Base-by-base conservation (phyloP, 92 coral and sea anemone genomes). In the Chrysogorgia sp. region DNA sequence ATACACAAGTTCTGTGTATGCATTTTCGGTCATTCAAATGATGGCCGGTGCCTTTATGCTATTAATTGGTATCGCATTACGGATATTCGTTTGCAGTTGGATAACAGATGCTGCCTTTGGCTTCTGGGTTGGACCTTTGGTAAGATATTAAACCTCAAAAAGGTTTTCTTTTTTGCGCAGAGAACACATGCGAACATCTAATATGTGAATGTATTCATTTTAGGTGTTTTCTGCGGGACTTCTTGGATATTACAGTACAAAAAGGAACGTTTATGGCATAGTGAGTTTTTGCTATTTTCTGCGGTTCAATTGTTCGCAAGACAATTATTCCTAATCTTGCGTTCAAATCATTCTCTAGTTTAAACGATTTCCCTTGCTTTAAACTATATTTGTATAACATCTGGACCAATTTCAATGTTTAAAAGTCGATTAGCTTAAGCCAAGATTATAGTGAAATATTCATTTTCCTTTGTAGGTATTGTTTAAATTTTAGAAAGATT, bases 51-150 rank as follows among this genome's bases (percentile, higher is more conserved):
- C 28, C 17, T 48, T 48, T 13, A 69, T 69, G 76, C 13, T 69
- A 3, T 6, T n/a, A 1, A 22, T 69, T 12, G 76, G 76, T 0
- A 45, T 69, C 7, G 76, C 76, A 17, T 30, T 47, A 1, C 76
- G 76, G 22, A 22, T 69, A n/a, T 40, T 49, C 10, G 76, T 69
- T 0, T 69, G 76, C 41, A 69, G 76, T 30, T 69, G 76, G 76
- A 28, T 69, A 0, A 69, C 76, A 2, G 76, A 69, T 28, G 61
- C 45, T 1, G 9, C 76, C 23, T 69, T 69, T 48, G 76, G 76
- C 33, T 69, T 69, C 41, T 69, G 76, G 76, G 25, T 69, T 30
- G 76, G 76, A 69, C 8, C n/a, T 69, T 47, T 45, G 76, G 76
- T 69, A 65, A 34, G 28, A 1, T 63, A 5, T 26, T 31, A 61